Percentiles rank a stretch among this genome's conserved stretches.
These are phyloP conservation scores for Coleophora flavipennella DNA, from an alignment of 2,888 invertebrate species.

Conservation along the genomic window DNA sequence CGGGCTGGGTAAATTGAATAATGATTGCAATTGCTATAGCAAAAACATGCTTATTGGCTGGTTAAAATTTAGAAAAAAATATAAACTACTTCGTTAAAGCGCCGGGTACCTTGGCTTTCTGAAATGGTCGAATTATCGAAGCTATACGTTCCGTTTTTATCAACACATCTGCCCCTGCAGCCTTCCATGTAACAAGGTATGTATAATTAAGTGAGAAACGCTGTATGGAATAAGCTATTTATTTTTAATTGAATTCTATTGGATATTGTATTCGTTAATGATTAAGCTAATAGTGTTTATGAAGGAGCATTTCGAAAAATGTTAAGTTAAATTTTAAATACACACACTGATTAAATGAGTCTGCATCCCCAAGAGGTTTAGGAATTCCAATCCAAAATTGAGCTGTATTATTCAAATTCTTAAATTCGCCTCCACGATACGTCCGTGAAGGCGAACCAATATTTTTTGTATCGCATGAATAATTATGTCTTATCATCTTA, in stretches of 20 bases:
- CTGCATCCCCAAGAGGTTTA: not conserved
- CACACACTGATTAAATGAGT: not conserved
- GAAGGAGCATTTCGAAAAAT: no score
- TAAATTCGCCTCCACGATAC: conserved; percentile 41
- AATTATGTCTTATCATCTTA: conserved; percentile 62
- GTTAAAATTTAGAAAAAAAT: conserved; percentile 27
- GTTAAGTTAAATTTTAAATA: no score
- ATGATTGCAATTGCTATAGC: conserved; percentile 23
- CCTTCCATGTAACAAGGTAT: conserved; percentile 32
- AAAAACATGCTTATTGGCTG: conserved; percentile 26
- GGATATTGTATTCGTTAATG: conserved; percentile 17
- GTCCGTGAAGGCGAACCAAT: conserved; percentile 42
- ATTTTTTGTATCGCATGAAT: conserved; percentile 61
- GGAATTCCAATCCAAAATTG: conserved; percentile 34
- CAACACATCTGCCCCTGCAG: conserved; percentile 39
- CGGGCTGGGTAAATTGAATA: conserved; percentile 33
- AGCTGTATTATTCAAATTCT: conserved; percentile 41
- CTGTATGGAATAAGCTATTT: conserved; percentile 31
- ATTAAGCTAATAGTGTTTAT: no score
- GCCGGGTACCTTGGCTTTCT: conserved; percentile 21
- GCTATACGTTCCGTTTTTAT: conserved; percentile 42
- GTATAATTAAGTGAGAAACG: conserved; percentile 59
- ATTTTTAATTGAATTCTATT: conserved; percentile 36
- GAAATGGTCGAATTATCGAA: conserved; percentile 39
- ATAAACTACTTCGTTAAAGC: conserved; percentile 30